Percentiles rank a stretch among this genome's conserved stretches.
Evolutionary conservation across 2,888 invertebrate species (phyloP).

Genomic region (Caenorhabditis doughertyi): DNA sequence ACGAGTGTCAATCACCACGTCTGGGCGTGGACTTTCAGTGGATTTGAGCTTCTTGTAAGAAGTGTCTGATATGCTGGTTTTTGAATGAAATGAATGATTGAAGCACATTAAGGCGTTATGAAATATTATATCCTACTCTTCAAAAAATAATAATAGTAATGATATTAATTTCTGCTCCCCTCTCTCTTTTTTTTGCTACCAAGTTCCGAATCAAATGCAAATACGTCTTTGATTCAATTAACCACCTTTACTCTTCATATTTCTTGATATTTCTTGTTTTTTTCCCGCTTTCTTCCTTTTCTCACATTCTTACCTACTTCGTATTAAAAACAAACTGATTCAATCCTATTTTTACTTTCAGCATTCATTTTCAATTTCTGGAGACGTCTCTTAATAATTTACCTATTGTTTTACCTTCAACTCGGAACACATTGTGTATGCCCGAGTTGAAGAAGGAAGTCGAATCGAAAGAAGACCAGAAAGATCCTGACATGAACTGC

Average conservation of each 20-base stretch:
- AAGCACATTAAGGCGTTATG: constrained; percentile 28
- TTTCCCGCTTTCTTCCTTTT: background rate
- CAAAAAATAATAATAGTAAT: constrained; percentile 23
- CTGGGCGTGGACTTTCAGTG: constrained; percentile 48
- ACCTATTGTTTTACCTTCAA: background rate
- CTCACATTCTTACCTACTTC: background rate
- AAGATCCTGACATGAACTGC: constrained; percentile 61
- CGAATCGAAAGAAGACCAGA: constrained; percentile 27
- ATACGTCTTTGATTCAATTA: constrained; percentile 53
- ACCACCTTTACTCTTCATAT: constrained; percentile 10
- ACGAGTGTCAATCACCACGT: constrained; percentile 53
- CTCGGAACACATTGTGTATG: constrained; percentile 52
- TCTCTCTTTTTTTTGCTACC: background rate
- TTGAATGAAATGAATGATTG: constrained; percentile 1
- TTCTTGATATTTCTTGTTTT: constrained; percentile 11
- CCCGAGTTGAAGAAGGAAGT: constrained; percentile 53
- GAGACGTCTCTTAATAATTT: background rate
- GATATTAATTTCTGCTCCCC: constrained; percentile 16
- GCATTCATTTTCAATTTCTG: background rate
- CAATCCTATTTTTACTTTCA: constrained; percentile 1
- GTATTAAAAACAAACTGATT: background rate
- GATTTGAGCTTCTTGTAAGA: constrained; percentile 7
- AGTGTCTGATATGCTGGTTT: constrained; percentile 27
- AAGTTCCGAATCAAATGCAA: constrained; percentile 34
- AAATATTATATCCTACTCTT: constrained; percentile 34